Evolutionary conservation across 2,113 vertebrate genomes (phyloP), one percentile per base, ranked within the genome.

Genomic region (Ptychochromis oligacanthus): DNA sequence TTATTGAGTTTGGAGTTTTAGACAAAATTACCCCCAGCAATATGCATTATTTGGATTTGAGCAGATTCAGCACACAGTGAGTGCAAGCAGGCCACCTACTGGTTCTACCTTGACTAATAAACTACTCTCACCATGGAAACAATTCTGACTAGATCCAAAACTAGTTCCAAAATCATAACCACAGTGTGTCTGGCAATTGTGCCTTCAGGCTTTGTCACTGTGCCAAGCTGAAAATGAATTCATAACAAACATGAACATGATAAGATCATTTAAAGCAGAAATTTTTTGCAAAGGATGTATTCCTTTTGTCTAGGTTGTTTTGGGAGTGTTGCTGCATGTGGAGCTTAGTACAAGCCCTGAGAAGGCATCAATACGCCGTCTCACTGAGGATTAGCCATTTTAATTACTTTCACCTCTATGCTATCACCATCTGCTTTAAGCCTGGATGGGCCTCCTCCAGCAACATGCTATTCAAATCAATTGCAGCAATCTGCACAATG

Each of bases 381-480:
- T 89, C 79, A 49, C 76, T 12, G 64, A 82, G 92, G 93, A 94
- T 91, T 90, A 93, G 57, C 56, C 85, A 67, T 89, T 94, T 91
- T 94, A 94, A 94, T 89, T 93, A 94, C 83, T 88, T 93, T 91
- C 91, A 88, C 87, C 90, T 92, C 89, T 84, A 61, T 38, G 86
- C 90, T 86, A 86, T 86, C 78, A 36, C 91, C 91, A 85, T 93
- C 90, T 92, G 91, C 88, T 91, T 83, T 26, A 38, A 82, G 81
- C 83, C 15, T 52, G 82, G 87, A 86, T 59, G 80, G 83, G 77
- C 65, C 89, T 92, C 90, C 86, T 92, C 89, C 3, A 93, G 46
- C 91, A 81, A 84, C 88, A 86, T 72, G 90, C 85, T 67, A 87
- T 85, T 87, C 82, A 86, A 90, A 93, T 92, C 92, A 89, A 22